Base-by-base conservation (phyloP, 2,113 vertebrate species). In the Paedocypris sp. region DNA sequence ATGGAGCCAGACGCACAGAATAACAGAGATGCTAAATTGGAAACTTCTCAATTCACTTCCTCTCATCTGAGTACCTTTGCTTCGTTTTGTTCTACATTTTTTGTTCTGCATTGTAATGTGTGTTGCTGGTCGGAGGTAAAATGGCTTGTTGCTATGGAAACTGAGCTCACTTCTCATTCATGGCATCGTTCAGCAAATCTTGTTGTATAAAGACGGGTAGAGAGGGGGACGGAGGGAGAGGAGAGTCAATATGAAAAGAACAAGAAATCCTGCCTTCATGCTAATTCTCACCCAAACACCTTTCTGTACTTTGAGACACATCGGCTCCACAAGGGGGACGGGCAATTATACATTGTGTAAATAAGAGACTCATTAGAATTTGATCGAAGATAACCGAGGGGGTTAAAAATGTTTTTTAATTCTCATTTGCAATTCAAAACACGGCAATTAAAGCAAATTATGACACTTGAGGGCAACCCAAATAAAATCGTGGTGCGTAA, bases 91-190 rank as follows among this genome's bases (percentile, higher is more conserved):
- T 61, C 25, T 28, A 52, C 8, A 12, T 39, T 47, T 69, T 71
- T 48, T 71, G 60, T 64, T 48, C 63, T 58, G 53, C 56, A 57
- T 60, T 59, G 64, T 50, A 63, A 58, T 58, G 58, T 68, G 28
- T 62, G 56, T 53, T 67, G 69, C 67, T 35, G 39, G 66, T 64
- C 38, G 15, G 69, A 60, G 51, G 67, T 65, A 72, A 65, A 71
- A 71, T 68, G 63, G 57, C 50, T 67, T 62, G 73, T 75, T 75
- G 64, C 73, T 42, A 62, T 75, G 64, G 69, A 51, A 75, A 75
- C 73, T 52, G 22, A 45, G 59, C 68, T 64, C 65, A 67, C 64
- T 65, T 74, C 65, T 70, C 68, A 74, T 74, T 73, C 72, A 74
- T 65, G 63, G 59, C 69, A 70, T 61, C 53, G 35, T 64, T 67